Conservation (phyloP, 2,888 invertebrate genomes). For the Sericinus montela region DNA sequence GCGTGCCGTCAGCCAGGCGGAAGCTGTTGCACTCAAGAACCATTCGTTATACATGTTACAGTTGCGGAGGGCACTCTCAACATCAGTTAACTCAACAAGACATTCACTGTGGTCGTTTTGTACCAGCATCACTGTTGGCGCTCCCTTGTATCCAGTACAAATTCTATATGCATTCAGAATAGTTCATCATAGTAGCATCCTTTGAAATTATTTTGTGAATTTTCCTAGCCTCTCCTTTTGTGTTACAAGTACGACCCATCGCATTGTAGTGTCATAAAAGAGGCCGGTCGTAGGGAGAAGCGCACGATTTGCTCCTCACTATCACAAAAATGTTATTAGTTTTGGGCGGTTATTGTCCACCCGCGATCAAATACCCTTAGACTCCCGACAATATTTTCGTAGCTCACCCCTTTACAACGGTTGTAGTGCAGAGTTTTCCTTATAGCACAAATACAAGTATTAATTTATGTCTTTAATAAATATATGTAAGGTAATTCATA, state of each 20-base stretch:
- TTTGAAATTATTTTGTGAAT: slow-evolving; percentile 41
- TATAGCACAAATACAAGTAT: not conserved
- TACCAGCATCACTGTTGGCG: slow-evolving; percentile 27
- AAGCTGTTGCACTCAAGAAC: slow-evolving; percentile 49
- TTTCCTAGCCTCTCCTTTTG: slow-evolving; percentile 53
- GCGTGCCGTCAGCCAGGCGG: slow-evolving; percentile 51
- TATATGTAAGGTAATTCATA: too few relatives aligned
- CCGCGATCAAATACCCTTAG: slow-evolving; percentile 53
- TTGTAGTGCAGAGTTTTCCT: slow-evolving; percentile 15
- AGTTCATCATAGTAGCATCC: slow-evolving; percentile 41
- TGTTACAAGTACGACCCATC: slow-evolving; percentile 62
- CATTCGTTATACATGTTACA: slow-evolving; percentile 71
- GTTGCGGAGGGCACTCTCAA: slow-evolving; percentile 64
- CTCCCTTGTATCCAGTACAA: slow-evolving; percentile 36
- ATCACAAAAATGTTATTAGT: slow-evolving; percentile 77
- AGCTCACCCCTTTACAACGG: slow-evolving; percentile 29
- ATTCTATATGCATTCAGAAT: slow-evolving; percentile 27
- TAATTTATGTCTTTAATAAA: too few relatives aligned
- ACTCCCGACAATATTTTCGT: slow-evolving; percentile 32
- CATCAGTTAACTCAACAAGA: slow-evolving; percentile 63
- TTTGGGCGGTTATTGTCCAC: slow-evolving; percentile 72
- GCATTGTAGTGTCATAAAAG: slow-evolving; percentile 65
- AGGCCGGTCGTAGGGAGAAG: slow-evolving; percentile 51
- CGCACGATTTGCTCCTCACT: slow-evolving; percentile 59
- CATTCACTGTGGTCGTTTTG: slow-evolving; percentile 59